Percentiles rank a stretch among this genome's conserved stretches.
Evolutionary conservation across 2,888 invertebrate genomes (phyloP).

Genomic region (Ectemnius continuus): DNA sequence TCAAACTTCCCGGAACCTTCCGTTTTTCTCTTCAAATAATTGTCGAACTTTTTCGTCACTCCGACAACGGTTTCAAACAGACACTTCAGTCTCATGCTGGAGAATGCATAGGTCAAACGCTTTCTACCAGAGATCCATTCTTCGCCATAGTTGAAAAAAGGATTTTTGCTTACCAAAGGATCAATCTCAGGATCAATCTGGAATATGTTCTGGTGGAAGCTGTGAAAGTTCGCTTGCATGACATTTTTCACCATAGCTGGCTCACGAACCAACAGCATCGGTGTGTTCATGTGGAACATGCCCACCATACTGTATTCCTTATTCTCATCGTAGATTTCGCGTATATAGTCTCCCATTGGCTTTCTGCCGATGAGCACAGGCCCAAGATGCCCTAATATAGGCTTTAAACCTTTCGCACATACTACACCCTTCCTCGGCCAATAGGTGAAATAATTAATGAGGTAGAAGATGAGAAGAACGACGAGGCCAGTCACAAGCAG

Average conservation of each 20-base stretch:
- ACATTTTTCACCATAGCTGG: constrained; percentile 65
- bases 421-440: constrained; percentile 56
- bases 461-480: constrained; percentile 5
- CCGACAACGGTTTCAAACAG: constrained; percentile 58
- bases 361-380: constrained; percentile 28
- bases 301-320: constrained; percentile 62
- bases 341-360: constrained; percentile 30
- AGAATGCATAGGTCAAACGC: constrained; percentile 51
- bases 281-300: constrained; percentile 29
- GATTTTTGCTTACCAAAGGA: constrained; percentile 62
- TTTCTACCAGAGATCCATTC: constrained; percentile 57
- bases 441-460: constrained; percentile 22
- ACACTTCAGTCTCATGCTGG: constrained; percentile 54
- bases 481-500: background rate
- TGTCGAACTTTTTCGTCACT: constrained; percentile 56
- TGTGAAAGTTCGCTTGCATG: constrained; percentile 62
- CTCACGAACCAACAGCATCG: constrained; percentile 48
- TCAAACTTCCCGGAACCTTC: constrained; percentile 8
- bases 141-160: constrained; percentile 63
- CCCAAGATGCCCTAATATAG: constrained; percentile 58
- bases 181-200: constrained; percentile 51
- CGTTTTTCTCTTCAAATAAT: constrained; percentile 42
- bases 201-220: constrained; percentile 58
- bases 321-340: constrained; percentile 45
- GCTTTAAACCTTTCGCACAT: constrained; percentile 30